Base-by-base conservation (phyloP, 2,797 vertebrate genomes). In the Acridotheres tristis region DNA sequence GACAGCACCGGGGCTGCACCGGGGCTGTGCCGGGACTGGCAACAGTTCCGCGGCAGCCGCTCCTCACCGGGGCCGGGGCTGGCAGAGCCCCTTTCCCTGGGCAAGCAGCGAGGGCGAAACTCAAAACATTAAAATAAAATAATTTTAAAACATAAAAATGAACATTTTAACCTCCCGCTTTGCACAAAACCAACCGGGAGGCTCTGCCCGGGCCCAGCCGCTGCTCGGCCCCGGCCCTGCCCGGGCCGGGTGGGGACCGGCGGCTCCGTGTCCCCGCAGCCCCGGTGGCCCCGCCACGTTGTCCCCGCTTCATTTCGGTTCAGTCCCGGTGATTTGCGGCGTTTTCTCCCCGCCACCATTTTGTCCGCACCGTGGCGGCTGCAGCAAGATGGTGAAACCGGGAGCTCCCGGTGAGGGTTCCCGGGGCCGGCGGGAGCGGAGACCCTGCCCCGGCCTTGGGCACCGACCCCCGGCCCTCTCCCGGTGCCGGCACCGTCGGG, bases 321-420 rank as follows among this genome's bases (percentile, higher is more conserved):
- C 69, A 4, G 0, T 25, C 78, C 74, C 57, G 34, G 38, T 19
- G 38, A 32, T 58, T 75, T 50, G 51, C 12, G 17, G n/a, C 27
- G 6, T 80, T 87, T 77, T 80, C 58, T 67, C 63, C 85, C 72
- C 45, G 93, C 94, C 96, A 95, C 96, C 96, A 96, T 95, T 96
- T 95, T 96, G 94, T 94, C 85, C 71, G 50, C 77, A 48, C 89
- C 61, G 55, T 66, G 63, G 67, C 45, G 38, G 84, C 85, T 36
- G 85, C 88, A 3, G 93, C 78, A 95, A 96, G 93, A 96, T 96
- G 96, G 96, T 94, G 94, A 83, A 58, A 57, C 21, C 75, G 53
- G 54, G 15, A 15, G 23, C 72, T 67, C 22, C 62, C 17, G 15
- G 55, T 12, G 13, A 30, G 40, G 53, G 45, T 54, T 66, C 71